Evolutionary conservation across 2,888 invertebrate genomes (phyloP), one percentile per base, ranked within the genome.

Genomic region (Mongoloraphidia duomilia): DNA sequence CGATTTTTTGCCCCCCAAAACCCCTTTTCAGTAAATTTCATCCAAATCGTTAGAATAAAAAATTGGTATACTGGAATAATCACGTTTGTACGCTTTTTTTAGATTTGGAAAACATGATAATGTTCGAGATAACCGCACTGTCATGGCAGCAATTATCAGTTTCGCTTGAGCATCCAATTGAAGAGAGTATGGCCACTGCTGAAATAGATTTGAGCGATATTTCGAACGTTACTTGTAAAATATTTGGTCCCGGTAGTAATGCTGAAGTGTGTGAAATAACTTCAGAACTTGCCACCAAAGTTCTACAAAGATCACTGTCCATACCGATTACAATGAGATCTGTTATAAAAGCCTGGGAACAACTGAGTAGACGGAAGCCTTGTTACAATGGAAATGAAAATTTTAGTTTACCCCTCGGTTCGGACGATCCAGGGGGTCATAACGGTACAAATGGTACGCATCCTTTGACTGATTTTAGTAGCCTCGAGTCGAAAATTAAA

Each of bases 111-210:
- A 77, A 72, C 58, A 79, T 84, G 56, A 77, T 86, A n/a, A 91
- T 93, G 76, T 84, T 95, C 64, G 95, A 96, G 70, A 81, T 95
- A 57, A 89, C 84, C 59, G 89, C 93, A 3, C 71, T 92, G 36
- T 91, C 92, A 0, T 85, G 90, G 74, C 86, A 87, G 53, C 89
- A 90, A 65, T 80, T 96, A 54, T 86, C 88, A 9, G 82, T 96
- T 14, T 85, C 90, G 9, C 77, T 96, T 62, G 93, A 94, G 64
- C 93, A 95, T 70, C 94, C 95, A 0, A 71, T 84, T 14, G 91
- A 92, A 62, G 93, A 93, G 65, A 85, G 88, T 52, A 84, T 95
- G 80, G 89, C 92, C 1, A 93, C 94, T 0, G 86, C 89, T 11
- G 94, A 95, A 64, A 75, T 96, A 53, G 85, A 92, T 65, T 71